Conservation (phyloP, 1,140 invertebrate species). For the Bombus cullumanus region DNA sequence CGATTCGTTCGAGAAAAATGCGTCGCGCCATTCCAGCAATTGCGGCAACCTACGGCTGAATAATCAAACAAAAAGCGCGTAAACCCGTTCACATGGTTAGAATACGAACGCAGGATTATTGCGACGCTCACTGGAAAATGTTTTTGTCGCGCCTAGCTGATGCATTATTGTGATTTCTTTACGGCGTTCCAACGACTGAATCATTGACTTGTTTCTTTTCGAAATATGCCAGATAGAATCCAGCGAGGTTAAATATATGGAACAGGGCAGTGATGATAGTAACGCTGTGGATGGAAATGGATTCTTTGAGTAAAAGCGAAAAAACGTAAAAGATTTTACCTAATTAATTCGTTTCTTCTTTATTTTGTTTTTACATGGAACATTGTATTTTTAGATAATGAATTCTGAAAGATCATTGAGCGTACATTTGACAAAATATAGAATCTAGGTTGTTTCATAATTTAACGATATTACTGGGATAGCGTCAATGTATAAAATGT, state of each 20-base stretch:
- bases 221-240: not conserved
- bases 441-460: not conserved
- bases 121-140: not conserved
- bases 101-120: slow-evolving; percentile 13
- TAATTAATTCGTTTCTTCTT: not conserved
- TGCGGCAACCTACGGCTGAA: slow-evolving; percentile 23
- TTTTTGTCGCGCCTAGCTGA: not conserved
- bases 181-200: not conserved
- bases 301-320: no score
- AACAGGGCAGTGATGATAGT: not conserved
- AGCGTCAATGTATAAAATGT: no score
- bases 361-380: not conserved
- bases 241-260: not conserved
- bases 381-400: not conserved
- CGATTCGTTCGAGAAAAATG: not conserved
- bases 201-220: not conserved
- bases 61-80: slow-evolving; percentile 30
- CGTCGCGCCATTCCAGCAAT: slow-evolving; percentile 9
- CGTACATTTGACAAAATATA: no score
- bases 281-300: no score
- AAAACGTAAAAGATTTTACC: not conserved
- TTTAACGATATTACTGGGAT: not conserved
- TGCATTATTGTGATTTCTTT: not conserved
- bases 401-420: no score
- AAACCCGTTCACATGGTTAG: slow-evolving; percentile 25